phyloP scores from a whole-genome alignment of 2,113 vertebrate species.

The Mormyrus iriodes region DNA sequence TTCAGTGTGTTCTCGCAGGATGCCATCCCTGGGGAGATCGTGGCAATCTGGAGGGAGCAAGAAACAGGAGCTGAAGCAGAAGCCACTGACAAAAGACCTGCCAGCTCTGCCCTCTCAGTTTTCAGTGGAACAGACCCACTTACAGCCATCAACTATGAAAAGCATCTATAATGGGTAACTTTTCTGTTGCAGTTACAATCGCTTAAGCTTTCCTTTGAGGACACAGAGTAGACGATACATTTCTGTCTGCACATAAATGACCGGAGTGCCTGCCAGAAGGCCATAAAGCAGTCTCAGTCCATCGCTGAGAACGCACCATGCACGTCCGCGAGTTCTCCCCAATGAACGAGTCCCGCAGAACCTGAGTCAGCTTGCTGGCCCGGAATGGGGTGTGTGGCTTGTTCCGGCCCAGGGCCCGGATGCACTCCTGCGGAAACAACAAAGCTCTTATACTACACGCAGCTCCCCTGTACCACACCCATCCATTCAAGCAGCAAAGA shows the following conservation, averaged over 20 bases:
- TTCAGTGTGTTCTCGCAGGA: slow-evolving; percentile 98
- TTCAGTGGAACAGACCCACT: background rate
- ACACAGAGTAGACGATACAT: background rate
- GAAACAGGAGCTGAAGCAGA: slow-evolving; percentile 15
- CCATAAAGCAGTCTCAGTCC: background rate
- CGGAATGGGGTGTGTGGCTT: slow-evolving; percentile 94
- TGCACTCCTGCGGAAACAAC: slow-evolving; percentile 77
- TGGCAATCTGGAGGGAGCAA: slow-evolving; percentile 77
- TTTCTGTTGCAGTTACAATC: background rate
- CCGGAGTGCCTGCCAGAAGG: background rate
- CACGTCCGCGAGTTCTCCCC: slow-evolving; percentile 96
- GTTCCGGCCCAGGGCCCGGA: slow-evolving; percentile 91
- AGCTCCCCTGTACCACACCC: background rate
- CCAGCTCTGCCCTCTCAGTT: background rate
- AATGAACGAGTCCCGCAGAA: slow-evolving; percentile 94
- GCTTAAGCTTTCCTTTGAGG: background rate
- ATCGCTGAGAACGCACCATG: slow-evolving; percentile 68
- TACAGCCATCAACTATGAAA: background rate
- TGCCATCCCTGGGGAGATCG: slow-evolving; percentile 95
- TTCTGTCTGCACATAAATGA: background rate
- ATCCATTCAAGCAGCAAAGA: background rate
- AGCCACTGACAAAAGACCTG: background rate
- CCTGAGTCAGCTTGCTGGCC: slow-evolving; percentile 97
- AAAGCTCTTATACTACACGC: background rate
- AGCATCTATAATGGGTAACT: background rate